Base-by-base conservation (phyloP, 2,797 vertebrate genomes). In the Crax fasciolata region DNA sequence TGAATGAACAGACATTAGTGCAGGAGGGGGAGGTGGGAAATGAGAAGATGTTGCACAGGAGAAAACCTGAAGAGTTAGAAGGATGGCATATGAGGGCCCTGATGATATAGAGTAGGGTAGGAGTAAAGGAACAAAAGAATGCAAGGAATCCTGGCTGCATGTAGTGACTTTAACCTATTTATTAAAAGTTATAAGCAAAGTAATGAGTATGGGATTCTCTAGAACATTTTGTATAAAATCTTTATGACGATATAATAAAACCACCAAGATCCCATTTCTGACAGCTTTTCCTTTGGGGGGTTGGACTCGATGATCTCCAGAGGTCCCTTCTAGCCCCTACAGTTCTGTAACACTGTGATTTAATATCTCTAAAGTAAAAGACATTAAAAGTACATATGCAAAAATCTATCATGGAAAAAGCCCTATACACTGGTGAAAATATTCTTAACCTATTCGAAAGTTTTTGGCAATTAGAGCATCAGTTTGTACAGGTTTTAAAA, bases 81-180 rank as follows among this genome's bases (percentile, higher is more conserved):
- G 19, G 12, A 21, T 30, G 25, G 20, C 10, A 74, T 6, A 14
- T 7, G n/a, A 71, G 18, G n/a, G 11, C 8, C 14, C 5, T 18
- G 12, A 4, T 8, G 12, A 68, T 6, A 25, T 0, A 1, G 19
- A 61, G 24, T 0, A 61, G 9, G 6, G 5, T 4, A 67, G 32
- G 7, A 71, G 8, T 30, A 74, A 17, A 2, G 21, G 2, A 30
- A 38, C 8, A 91, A 87, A 54, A 8, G 9, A 76, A 68, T 35
- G 46, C 43, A 86, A 59, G 12, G 17, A 54, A 3, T 30, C 54
- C 59, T 63, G n/a, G 17, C 28, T 51, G 27, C 1, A 0, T 24
- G 28, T 35, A 62, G 25, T 6, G 21, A 73, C 28, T 39, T 55
- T 79, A 18, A 84, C 48, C 25, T 46, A 3, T 25, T 75, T 41